Evolutionary conservation across 2,113 vertebrate genomes (phyloP).

Genomic region (Chlamydotis undulata): DNA sequence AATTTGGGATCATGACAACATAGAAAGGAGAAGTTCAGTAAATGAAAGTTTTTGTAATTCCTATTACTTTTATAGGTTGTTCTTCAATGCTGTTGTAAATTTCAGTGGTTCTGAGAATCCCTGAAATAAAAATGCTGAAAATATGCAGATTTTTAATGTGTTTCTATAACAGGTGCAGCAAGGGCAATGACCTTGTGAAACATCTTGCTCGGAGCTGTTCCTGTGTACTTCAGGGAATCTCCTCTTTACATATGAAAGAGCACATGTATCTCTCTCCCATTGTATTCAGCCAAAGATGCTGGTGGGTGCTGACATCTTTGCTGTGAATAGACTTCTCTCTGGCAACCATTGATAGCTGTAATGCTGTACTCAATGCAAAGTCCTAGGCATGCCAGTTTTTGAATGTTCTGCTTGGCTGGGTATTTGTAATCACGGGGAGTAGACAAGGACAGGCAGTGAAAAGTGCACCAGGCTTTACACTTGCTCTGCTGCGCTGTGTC

Average conservation of each 20-base stretch:
- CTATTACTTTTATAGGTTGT: background rate
- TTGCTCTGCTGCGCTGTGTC: background rate
- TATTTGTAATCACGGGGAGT: background rate
- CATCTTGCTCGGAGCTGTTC: background rate
- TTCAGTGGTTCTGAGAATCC: background rate
- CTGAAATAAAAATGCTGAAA: background rate
- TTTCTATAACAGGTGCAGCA: background rate
- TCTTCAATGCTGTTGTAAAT: background rate
- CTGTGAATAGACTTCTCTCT: constrained; percentile 20
- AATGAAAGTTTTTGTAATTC: background rate
- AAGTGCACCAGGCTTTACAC: background rate
- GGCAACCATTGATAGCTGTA: background rate
- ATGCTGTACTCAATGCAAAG: background rate
- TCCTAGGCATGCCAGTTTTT: background rate
- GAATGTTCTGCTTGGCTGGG: background rate
- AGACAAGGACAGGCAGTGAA: background rate
- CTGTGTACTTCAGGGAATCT: background rate
- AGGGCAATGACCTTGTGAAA: background rate
- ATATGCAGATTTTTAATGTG: background rate
- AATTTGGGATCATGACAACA: background rate
- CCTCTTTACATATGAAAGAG: constrained; percentile 26
- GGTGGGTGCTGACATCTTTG: background rate
- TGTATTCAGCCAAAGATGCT: constrained; percentile 17
- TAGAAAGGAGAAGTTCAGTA: background rate
- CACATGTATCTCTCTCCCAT: background rate